Evolutionary conservation across 1,140 invertebrate genomes (phyloP), one percentile per base, ranked within the genome.

Genomic region (Agrilus planipennis): DNA sequence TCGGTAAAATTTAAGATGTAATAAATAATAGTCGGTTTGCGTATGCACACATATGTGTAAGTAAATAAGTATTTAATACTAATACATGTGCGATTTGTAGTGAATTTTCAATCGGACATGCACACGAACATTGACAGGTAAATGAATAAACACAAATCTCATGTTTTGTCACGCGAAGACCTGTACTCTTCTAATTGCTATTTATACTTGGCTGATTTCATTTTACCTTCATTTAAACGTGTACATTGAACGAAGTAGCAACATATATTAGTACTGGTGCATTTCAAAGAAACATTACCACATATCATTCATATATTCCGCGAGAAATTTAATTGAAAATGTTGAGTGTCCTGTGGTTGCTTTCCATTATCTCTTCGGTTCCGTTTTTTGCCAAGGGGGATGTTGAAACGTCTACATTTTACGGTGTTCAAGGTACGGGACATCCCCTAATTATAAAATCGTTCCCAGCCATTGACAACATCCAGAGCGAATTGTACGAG

Each of bases 401-500:
- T 6, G 15, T 6, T 7, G 14, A 9, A 4, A 6, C 29, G 6
- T 9, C 5, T n/a, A 31, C 6, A 7, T 19, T 16, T 19, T 6
- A 11, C 16, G 34, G 25, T 10, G 37, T n/a, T 7, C 3, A 30
- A 20, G 12, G 14, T 40, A n/a, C 27, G 4, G 62, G 60, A 34
- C 61, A 61, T 21, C 66, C 58, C 6, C 57, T 79, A 9, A 59
- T 72, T 14, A 71, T 78, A 18, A 74, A 76, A 50, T 65, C 71
- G 25, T 47, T 76, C 44, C 74, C 77, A 2, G 69, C 66, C 3
- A 65, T 77, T 25, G 70, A 71, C 34, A 74, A 76, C 27, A 64
- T 64, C 31, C 73, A 77, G 46, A 80, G 77, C 52, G 72, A 73
- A 60, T 49, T 80, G 11, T 79, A 77, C 46, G 76, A 79, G 66